Base-by-base conservation (phyloP, 2,888 invertebrate species). In the Drosophila mayaguana region DNA sequence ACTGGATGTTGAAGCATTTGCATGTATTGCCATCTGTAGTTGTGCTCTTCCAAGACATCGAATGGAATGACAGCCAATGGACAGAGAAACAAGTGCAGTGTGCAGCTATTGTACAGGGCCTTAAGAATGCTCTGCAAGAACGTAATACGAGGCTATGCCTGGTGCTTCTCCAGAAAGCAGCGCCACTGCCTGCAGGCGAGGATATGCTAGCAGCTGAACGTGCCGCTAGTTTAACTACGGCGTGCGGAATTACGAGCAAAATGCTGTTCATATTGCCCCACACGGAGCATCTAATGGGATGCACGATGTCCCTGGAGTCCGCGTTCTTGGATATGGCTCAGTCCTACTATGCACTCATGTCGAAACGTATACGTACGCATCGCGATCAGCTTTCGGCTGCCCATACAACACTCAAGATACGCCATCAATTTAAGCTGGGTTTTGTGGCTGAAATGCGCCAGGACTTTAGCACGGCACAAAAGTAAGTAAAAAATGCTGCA, bases 341-440 rank as follows among this genome's bases (percentile, higher is more conserved):
- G 92, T 96, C 95, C 77, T 99, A 98, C 93, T 99, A 99, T 92
- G 96, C 97, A 79, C 96, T 96, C 77, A 97, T 98, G 94, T 96
- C 97, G 28, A 96, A 97, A 88, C 95, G 95, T 76, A 95, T 98
- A 43, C 97, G 98, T 91, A 95, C 96, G 50, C 98, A 98, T 92
- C 95, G 96, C 81, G 98, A 98, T 91, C 96, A 97, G 90, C 94
- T 98, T 40, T 98, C 98, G 84, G 96, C 96, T 14, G 96, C 96
- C 22, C 98, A 99, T 93, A 97, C 97, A 92, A 96, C 97, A 86
- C 94, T 99, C 60, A 97, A 97, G 94, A 98, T 99, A 32, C 94
- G 99, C 38, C 99, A 99, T 93, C 97, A 98, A 91, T 99, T 98
- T 92, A 99, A 99, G 94, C 95, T 99, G 92, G 99, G 97, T 0